A percentile compares a stretch with the other conserved stretches of the same genome.
These are phyloP conservation scores for Nematolebias whitei DNA, from an alignment of 2,113 vertebrate species.

Conservation along the genomic window DNA sequence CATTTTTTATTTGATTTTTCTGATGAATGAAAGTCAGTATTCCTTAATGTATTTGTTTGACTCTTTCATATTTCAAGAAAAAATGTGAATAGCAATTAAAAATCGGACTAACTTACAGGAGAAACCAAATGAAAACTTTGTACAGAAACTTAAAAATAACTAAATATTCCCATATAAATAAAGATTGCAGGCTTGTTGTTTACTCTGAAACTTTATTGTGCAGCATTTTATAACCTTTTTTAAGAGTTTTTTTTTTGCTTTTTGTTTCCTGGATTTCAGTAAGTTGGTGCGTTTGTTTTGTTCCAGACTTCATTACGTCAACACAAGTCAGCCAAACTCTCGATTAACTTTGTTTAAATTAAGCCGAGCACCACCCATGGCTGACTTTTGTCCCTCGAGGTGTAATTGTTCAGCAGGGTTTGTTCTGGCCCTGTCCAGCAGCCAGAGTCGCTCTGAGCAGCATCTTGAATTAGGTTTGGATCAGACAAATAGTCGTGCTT, in stretches of 20 bases:
- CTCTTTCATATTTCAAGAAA: too few relatives aligned
- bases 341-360: constrained; percentile 55
- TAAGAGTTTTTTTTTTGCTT: constrained; percentile 60
- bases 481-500: constrained; percentile 1
- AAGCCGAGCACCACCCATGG: constrained; percentile 33
- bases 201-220: constrained; percentile 5
- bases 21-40: too few relatives aligned
- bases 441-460: constrained; percentile 11
- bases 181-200: background rate
- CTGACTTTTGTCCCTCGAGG: constrained; percentile 16
- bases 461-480: background rate
- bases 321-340: constrained; percentile 55
- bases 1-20: too few relatives aligned
- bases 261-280: constrained; percentile 69
- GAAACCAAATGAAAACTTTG: background rate
- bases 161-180: background rate
- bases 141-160: background rate
- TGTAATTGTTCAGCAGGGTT: background rate
- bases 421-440: background rate
- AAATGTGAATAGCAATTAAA: background rate
- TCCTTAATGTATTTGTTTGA: too few relatives aligned
- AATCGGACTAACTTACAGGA: too few relatives aligned
- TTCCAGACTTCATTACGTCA: constrained; percentile 48
- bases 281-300: constrained; percentile 23
- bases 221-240: constrained; percentile 37